Base-by-base conservation (phyloP, 2,797 vertebrate species). In the Sebastes glaucus region DNA sequence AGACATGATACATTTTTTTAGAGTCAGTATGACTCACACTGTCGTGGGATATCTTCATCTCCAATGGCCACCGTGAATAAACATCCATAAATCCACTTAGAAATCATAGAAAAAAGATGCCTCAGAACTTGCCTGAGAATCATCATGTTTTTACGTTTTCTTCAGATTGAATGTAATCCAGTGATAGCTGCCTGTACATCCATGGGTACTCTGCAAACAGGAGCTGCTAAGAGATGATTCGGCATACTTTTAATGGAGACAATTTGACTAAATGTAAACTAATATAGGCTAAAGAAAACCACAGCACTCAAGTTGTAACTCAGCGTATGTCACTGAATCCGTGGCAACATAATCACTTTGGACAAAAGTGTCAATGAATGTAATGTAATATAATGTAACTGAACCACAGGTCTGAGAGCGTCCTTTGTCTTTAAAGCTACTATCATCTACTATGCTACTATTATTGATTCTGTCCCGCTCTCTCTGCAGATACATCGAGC, bases 401-500 rank as follows among this genome's bases (percentile, higher is more conserved):
- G 23, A 35, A 38, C 9, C 13, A 22, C 11, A 62, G 20, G 60
- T 61, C 1, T 61, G 59, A 61, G 11, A 32, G 56, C 52, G 5
- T 4, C 16, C 2, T 42, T 3, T 22, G 18, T 46, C 28, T 14
- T 23, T 4, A 11, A 11, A 55, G 27, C 7, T 62, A 13, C 27
- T 52, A 49, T 46, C 42, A 18, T 46, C 16, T 46, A 46, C 42
- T 46, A 18, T 46, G 42, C 42, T 46, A 46, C 42, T 0, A 7
- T 46, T 53, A 53, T 16, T 53, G 49, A 53, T 53, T 53, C 20
- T 61, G 62, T 72, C 14, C 23, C 3, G 1, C 22, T 64, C 11
- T 81, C 55, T 81, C 55, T 59, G 32, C 93, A 99, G 98, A 78
- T 98, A 96, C 92, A 96, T 99, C 68, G 95, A 96, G 86, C 94